phyloP scores from a whole-genome alignment of 2,888 invertebrate species.

The Prenolepis imparis region DNA sequence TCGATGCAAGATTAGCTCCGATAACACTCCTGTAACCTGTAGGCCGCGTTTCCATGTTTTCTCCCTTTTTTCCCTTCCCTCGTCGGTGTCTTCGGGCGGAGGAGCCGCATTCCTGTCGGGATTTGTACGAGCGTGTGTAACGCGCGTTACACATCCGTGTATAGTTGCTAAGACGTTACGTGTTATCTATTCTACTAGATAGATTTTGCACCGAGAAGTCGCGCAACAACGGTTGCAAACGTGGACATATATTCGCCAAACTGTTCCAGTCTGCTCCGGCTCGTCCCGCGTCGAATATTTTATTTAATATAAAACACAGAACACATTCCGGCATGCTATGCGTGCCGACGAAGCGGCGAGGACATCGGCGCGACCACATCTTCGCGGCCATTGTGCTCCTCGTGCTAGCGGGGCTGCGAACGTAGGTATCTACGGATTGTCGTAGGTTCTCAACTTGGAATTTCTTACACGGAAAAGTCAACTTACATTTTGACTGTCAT shows the following conservation, averaged over 20 bases:
- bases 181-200: background rate
- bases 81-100: background rate
- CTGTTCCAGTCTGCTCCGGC: slow-evolving; percentile 55
- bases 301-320: slow-evolving; percentile 84
- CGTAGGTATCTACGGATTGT: slow-evolving; percentile 75
- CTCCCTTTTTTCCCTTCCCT: background rate
- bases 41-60: slow-evolving; percentile 8
- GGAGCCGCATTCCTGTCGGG: slow-evolving; percentile 1
- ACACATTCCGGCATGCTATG: slow-evolving; percentile 81
- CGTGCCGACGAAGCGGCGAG: slow-evolving; percentile 78
- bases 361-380: slow-evolving; percentile 74
- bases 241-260: slow-evolving; percentile 58
- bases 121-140: slow-evolving; percentile 13
- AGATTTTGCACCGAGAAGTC: background rate
- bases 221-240: background rate
- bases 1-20: background rate
- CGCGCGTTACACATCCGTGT: background rate
- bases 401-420: slow-evolving; percentile 70
- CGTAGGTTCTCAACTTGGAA: slow-evolving; percentile 74
- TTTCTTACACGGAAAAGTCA: slow-evolving; percentile 4
- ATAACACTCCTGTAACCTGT: background rate
- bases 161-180: background rate
- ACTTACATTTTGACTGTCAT: background rate
- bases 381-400: slow-evolving; percentile 78
- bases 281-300: slow-evolving; percentile 78